Conservation (phyloP, 2,888 invertebrate genomes). For the Meiosimyza platycephala region DNA sequence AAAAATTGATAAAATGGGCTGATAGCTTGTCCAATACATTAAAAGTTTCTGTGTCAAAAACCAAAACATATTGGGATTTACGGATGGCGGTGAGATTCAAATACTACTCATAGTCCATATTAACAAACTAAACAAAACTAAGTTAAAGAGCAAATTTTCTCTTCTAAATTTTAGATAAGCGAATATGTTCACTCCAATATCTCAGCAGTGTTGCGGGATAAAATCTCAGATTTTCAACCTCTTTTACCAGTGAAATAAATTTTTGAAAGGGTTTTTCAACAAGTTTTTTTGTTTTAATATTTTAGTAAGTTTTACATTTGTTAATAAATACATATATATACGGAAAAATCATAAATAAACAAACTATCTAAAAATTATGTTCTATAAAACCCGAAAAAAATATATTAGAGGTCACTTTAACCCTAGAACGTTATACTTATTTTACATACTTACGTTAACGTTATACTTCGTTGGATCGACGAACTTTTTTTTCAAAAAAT, state of each 20-base stretch:
- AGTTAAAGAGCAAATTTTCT: neutral
- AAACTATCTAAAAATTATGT: no score
- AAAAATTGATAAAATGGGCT: slow-evolving; percentile 46
- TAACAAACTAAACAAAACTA: neutral
- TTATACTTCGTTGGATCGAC: no score
- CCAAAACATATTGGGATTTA: slow-evolving; percentile 46
- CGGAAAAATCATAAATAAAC: no score
- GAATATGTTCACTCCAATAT: slow-evolving; percentile 48
- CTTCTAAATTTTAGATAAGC: slow-evolving; percentile 43
- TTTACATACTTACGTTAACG: no score
- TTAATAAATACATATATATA: no score
- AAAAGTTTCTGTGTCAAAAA: slow-evolving; percentile 41
- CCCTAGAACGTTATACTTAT: no score
- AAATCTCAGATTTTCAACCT: slow-evolving; percentile 44
- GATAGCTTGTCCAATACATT: slow-evolving; percentile 43
- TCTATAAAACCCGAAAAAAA: no score
- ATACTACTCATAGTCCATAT: neutral
- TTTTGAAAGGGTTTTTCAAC: neutral
- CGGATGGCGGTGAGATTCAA: slow-evolving; percentile 43
- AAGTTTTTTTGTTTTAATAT: neutral
- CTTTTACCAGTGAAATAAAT: neutral
- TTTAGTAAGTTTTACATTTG: no score
- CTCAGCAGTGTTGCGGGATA: slow-evolving; percentile 45
- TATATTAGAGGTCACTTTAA: no score
- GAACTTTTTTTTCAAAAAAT: no score